Evolutionary conservation across 2,888 invertebrate genomes (phyloP).

Genomic region (Drosophila conformis): DNA sequence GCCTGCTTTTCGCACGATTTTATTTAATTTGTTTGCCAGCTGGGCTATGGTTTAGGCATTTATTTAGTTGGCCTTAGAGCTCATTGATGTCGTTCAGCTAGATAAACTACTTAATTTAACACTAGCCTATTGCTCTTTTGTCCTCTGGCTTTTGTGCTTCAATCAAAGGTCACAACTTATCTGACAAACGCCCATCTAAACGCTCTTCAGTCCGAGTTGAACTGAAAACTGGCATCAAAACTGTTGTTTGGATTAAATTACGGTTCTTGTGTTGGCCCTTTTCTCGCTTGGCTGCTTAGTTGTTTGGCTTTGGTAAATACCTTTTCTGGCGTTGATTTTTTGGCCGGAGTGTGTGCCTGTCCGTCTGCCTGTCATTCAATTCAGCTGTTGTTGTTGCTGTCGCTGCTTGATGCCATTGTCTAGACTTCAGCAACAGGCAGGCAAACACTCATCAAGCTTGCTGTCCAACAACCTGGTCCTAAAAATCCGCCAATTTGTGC

Average conservation of each 20-base stretch:
- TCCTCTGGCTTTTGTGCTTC: slow-evolving; percentile 34
- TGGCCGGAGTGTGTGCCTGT: slow-evolving; percentile 9
- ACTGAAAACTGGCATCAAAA: slow-evolving; percentile 50
- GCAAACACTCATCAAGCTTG: slow-evolving; percentile 8
- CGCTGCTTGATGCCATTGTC: slow-evolving; percentile 46
- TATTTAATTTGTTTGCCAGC: slow-evolving; percentile 10
- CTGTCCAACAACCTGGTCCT: slow-evolving; percentile 1
- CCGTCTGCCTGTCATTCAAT: slow-evolving; percentile 34
- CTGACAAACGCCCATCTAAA: slow-evolving; percentile 75
- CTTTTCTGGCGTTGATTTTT: slow-evolving; percentile 26
- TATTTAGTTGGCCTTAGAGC: slow-evolving; percentile 15
- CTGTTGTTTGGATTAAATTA: slow-evolving; percentile 78
- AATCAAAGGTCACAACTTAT: slow-evolving; percentile 70
- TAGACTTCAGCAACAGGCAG: slow-evolving; percentile 56
- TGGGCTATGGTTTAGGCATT: slow-evolving; percentile 8
- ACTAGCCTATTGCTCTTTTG: slow-evolving; percentile 24
- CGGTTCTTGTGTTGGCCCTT: slow-evolving; percentile 60
- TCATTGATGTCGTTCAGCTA: slow-evolving; percentile 45
- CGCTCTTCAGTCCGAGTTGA: slow-evolving; percentile 15
- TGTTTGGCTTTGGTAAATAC: slow-evolving; percentile 17
- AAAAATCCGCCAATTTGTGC: slow-evolving; percentile 51
- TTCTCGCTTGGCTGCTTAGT: slow-evolving; percentile 43
- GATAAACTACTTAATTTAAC: slow-evolving; percentile 59
- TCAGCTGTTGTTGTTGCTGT: slow-evolving; percentile 14
- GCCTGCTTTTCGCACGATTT: slow-evolving; percentile 37